A percentile compares a stretch with the other conserved stretches of the same genome.
Conservation (phyloP, 2,113 vertebrate genomes). For the Eurypyga helias region DNA sequence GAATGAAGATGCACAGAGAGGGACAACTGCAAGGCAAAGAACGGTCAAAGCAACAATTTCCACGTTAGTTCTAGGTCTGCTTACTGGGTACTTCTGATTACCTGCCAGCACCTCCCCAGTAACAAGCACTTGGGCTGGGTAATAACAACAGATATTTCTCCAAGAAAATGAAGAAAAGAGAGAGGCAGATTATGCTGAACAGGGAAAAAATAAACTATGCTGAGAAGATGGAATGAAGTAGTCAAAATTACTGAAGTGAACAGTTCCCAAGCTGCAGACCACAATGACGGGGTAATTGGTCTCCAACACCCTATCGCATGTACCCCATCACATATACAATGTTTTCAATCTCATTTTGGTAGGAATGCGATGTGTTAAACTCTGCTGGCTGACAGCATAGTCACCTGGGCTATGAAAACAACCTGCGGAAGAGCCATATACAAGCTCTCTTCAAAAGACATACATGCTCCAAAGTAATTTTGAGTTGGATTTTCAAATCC, state of each 20-base stretch:
- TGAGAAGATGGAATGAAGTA: not conserved
- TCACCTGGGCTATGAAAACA: not conserved
- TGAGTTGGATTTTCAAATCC: not conserved
- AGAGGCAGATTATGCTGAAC: not conserved
- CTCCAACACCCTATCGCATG: not conserved
- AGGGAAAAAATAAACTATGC: not conserved
- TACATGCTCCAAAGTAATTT: not conserved
- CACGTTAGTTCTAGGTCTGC: not conserved
- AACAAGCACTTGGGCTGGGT: not conserved
- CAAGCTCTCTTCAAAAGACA: not conserved
- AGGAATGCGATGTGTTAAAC: not conserved
- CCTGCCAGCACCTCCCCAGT: not conserved
- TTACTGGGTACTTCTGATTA: not conserved
- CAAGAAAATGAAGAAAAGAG: not conserved
- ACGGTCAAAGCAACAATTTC: not conserved
- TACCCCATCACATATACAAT: fast-evolving
- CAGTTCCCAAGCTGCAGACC: not conserved
- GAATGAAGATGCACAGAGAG: not conserved
- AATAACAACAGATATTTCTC: not conserved
- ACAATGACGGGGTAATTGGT: not conserved
- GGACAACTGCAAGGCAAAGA: not conserved
- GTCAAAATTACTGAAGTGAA: not conserved
- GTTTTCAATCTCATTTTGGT: not conserved
- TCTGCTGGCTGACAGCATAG: not conserved
- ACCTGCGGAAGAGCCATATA: not conserved